Percentiles rank a stretch among this genome's conserved stretches.
These are phyloP conservation scores for Sesia bembeciformis DNA, from an alignment of 2,888 invertebrate genomes.

Conservation along the genomic window DNA sequence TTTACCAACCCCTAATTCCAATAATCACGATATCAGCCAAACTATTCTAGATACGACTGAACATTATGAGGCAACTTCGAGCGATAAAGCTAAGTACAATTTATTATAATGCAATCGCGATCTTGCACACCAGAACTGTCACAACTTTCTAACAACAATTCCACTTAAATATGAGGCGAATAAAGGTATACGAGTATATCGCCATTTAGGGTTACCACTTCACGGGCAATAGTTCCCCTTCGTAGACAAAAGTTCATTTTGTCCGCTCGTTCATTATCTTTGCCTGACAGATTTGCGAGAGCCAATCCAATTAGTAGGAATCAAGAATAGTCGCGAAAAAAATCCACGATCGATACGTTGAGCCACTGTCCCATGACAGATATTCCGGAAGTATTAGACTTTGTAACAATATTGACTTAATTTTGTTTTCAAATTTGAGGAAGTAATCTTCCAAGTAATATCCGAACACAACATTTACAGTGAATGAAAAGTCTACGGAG, in stretches of 20 bases:
- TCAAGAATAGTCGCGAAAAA: slow-evolving; percentile 39
- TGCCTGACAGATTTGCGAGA: slow-evolving; percentile 48
- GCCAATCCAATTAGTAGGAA: slow-evolving; percentile 53
- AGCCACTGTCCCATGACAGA: neutral
- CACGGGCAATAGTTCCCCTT: slow-evolving; percentile 17
- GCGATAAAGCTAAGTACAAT: slow-evolving; percentile 6
- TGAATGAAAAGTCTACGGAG: neutral
- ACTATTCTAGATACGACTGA: slow-evolving; percentile 3
- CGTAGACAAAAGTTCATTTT: slow-evolving; percentile 39
- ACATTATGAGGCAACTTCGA: neutral
- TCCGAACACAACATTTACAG: neutral
- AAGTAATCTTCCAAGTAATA: neutral
- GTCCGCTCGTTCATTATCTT: slow-evolving; percentile 50
- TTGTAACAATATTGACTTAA: neutral
- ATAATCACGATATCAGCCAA: slow-evolving; percentile 33
- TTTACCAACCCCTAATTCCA: slow-evolving; percentile 48
- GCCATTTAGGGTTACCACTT: no score
- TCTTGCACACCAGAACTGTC: slow-evolving; percentile 8
- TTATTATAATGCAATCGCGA: slow-evolving; percentile 10
- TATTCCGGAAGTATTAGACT: no score
- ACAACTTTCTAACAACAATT: slow-evolving; percentile 10
- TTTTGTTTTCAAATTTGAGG: neutral
- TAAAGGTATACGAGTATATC: no score
- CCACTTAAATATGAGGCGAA: neutral
- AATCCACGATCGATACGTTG: neutral